These are phyloP conservation scores for Drosophila birchii DNA, from an alignment of 2,888 invertebrate genomes.

Conservation along the genomic window DNA sequence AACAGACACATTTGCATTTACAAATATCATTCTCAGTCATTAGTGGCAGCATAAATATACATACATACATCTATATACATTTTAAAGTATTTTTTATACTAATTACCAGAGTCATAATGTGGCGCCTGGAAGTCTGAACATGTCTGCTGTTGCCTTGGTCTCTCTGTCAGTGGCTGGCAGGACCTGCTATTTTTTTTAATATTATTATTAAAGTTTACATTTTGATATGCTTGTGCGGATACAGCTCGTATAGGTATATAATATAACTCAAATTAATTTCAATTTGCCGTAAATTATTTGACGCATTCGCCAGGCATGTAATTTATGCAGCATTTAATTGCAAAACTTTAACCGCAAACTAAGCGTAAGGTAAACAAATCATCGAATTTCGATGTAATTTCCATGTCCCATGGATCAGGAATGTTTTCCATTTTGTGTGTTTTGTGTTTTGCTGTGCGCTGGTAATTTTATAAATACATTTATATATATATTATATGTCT, in stretches of 20 bases:
- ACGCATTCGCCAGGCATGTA: constrained; percentile 30
- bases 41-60: background rate
- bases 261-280: constrained; percentile 37
- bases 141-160: constrained; percentile 14
- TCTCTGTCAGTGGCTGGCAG: background rate
- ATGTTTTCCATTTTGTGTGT: constrained; percentile 18
- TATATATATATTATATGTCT: background rate
- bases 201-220: constrained; percentile 27
- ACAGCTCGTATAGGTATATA: background rate
- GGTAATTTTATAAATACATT: constrained; percentile 8
- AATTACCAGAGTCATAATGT: constrained; percentile 27
- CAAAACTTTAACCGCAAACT: constrained; percentile 53
- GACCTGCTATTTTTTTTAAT: background rate
- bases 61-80: background rate
- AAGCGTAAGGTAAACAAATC: constrained; percentile 47
- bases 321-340: constrained; percentile 59
- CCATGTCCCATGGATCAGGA: constrained; percentile 20
- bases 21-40: constrained; percentile 12
- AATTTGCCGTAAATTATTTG: constrained; percentile 45
- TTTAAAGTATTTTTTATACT: constrained; percentile 23
- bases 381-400: constrained; percentile 20
- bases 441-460: background rate
- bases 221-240: constrained; percentile 18
- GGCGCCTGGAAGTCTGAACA: constrained; percentile 29
- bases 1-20: constrained; percentile 10